These are phyloP conservation scores for Phaethon lepturus DNA, from an alignment of 2,113 vertebrate species.

Conservation along the genomic window DNA sequence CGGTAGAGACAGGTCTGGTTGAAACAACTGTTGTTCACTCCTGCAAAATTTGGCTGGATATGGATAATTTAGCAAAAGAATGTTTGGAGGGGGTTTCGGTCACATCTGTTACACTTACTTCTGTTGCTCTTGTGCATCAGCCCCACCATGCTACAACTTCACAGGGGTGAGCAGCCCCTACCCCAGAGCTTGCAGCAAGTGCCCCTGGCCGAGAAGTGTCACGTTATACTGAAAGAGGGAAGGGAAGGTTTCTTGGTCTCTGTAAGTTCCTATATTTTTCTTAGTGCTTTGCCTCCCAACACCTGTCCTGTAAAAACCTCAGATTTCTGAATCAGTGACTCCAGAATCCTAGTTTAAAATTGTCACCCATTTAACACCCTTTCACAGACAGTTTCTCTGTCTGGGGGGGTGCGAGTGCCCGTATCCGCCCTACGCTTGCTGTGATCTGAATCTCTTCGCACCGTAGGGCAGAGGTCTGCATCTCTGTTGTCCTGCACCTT, in stretches of 20 bases:
- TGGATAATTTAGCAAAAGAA: not conserved
- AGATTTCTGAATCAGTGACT: not conserved
- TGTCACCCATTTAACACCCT: not conserved
- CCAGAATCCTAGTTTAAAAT: not conserved
- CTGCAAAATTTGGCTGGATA: not conserved
- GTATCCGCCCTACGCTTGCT: not conserved
- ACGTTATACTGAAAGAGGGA: not conserved
- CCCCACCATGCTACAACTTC: not conserved
- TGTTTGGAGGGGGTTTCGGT: not conserved
- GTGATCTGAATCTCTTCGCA: rapidly evolving
- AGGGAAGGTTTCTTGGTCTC: not conserved
- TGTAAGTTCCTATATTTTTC: not conserved
- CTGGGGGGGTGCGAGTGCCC: too few relatives aligned
- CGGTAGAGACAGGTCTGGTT: not conserved
- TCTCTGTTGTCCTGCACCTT: not conserved
- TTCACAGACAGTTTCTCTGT: not conserved
- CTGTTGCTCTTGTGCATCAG: not conserved
- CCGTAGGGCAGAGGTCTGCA: not conserved
- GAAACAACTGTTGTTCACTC: not conserved
- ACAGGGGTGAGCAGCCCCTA: not conserved
- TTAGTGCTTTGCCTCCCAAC: not conserved
- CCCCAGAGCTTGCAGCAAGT: not conserved
- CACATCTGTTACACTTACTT: not conserved
- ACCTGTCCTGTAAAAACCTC: not conserved
- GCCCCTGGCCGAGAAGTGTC: not conserved